These are phyloP conservation scores for Latrodectus hesperus DNA, from an alignment of 2,888 invertebrate species.

Conservation along the genomic window DNA sequence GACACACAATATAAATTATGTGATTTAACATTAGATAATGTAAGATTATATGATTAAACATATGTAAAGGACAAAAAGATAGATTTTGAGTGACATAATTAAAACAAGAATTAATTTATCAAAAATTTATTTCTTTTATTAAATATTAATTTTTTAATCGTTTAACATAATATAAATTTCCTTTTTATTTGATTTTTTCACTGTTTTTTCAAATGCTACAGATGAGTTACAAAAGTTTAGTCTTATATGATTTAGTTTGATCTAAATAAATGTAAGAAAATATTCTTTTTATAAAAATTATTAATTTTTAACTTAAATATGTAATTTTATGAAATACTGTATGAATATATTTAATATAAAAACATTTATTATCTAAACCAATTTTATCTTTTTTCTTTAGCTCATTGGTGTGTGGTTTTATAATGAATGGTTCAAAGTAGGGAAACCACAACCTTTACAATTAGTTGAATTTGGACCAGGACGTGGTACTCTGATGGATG, in stretches of 20 bases:
- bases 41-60: no score
- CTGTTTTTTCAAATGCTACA: no score
- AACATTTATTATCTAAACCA: background rate
- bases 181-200: no score
- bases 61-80: no score
- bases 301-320: background rate
- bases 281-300: background rate
- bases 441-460: constrained; percentile 85
- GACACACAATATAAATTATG: no score
- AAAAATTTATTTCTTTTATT: no score
- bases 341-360: background rate
- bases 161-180: no score
- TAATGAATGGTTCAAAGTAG: constrained; percentile 88
- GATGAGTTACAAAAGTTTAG: no score
- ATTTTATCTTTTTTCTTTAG: constrained; percentile 74
- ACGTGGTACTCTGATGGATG: constrained; percentile 88
- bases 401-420: constrained; percentile 91
- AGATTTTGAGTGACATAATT: no score
- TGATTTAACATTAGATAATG: no score
- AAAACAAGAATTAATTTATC: no score
- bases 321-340: background rate
- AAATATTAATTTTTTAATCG: no score
- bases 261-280: background rate
- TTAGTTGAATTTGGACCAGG: constrained; percentile 97
- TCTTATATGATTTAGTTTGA: background rate